Base-by-base conservation (phyloP, 2,888 invertebrate genomes). In the Drosophila cognata region DNA sequence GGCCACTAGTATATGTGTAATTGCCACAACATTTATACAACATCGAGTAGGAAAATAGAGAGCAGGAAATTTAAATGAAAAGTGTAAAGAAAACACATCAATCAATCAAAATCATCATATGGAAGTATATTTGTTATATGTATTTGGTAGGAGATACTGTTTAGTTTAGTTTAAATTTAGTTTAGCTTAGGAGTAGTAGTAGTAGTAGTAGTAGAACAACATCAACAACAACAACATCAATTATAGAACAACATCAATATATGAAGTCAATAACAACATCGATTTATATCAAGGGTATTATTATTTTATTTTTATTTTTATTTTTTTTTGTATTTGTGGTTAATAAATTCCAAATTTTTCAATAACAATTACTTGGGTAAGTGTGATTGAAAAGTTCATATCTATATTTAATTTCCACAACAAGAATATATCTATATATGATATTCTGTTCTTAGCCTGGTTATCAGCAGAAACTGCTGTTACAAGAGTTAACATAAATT, bases 211-310 rank as follows among this genome's bases (percentile, higher is more conserved):
- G 83, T 71, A 81, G 78, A 74, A 72, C 77, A 71, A 84, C 74
- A 77, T 85, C 84, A 89, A 87, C 85, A 88, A 81, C 88, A 86
- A 88, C 82, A 83, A 76, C 82, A 83, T 85, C 77, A 82, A 91
- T 74, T 86, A 84, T 84, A 81, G 82, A 84, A 82, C 84, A 87
- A 91, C 91, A 91, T 89, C 82, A 81, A 90, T 88, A 88, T 81
- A 84, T 89, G 90, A 82, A 89, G 88, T 90, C 87, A 89, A 81
- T 85, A 90, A 89, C 88, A 90, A 85, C 87, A 90, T 89, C 71
- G 75, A 89, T 79, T 89, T 81, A 86, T 82, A 77, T 74, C 74
- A 78, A 81, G 60, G 59, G 50, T 71, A 72, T 80, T 77, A 75
- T 63, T 51, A 33, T 46, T 33, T 69, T 38, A 4, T 38, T 36